These are phyloP conservation scores for Phylloscopus collybita DNA, from an alignment of 2,797 vertebrate genomes.

Conservation along the genomic window DNA sequence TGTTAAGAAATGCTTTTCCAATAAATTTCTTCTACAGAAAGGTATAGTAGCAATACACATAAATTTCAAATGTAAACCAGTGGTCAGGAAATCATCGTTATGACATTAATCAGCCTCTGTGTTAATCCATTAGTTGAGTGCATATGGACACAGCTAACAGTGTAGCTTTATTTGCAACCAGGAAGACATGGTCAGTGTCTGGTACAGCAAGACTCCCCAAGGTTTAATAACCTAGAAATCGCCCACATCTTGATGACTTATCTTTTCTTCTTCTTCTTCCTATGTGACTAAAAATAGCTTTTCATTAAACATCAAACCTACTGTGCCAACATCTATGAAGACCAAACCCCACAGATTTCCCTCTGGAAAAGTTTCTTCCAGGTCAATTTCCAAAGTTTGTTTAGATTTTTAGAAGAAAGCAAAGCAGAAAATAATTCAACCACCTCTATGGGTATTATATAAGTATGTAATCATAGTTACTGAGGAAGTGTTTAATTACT, in stretches of 20 bases:
- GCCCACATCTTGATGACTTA: neutral
- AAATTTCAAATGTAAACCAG: neutral
- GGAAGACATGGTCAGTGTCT: neutral
- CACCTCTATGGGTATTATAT: neutral
- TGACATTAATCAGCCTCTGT: neutral
- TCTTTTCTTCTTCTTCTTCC: neutral
- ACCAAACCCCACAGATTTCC: neutral
- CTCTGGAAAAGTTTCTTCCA: neutral
- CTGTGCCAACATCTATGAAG: neutral
- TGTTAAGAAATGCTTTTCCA: neutral
- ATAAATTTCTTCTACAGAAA: neutral
- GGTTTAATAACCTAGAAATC: neutral
- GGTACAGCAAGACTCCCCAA: neutral
- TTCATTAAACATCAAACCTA: neutral
- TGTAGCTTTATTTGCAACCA: neutral
- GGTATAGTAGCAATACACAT: neutral
- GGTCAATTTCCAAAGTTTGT: neutral
- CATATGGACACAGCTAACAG: neutral
- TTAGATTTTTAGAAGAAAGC: neutral
- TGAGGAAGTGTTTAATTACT: neutral
- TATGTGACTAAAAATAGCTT: neutral
- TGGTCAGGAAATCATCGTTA: neutral
- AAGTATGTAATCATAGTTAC: neutral
- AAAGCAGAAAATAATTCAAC: neutral
- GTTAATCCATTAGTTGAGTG: neutral